Conservation (phyloP, 2,113 vertebrate species). For the Hoplias malabaricus region DNA sequence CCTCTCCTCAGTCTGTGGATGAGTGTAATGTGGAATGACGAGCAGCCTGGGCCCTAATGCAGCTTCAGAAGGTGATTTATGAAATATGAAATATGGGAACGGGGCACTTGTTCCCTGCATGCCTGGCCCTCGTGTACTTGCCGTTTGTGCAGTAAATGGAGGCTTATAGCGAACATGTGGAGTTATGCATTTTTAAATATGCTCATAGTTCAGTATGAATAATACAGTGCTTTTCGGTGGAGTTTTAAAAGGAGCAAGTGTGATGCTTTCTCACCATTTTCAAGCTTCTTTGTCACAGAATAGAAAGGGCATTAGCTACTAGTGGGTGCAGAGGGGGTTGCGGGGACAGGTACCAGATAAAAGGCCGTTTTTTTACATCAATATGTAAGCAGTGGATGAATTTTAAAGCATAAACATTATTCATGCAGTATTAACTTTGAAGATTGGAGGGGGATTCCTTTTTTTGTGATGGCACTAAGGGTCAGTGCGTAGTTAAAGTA, state of each 20-base stretch:
- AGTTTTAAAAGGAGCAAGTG: slow-evolving; percentile 54
- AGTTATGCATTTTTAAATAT: slow-evolving; percentile 71
- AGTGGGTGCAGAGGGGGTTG: neutral
- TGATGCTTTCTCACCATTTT: slow-evolving; percentile 52
- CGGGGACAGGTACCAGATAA: neutral
- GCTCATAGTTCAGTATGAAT: slow-evolving; percentile 66
- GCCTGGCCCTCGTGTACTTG: slow-evolving; percentile 58
- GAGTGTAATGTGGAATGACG: slow-evolving; percentile 67
- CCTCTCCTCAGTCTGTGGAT: slow-evolving; percentile 43
- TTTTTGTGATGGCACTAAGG: neutral
- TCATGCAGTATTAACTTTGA: neutral
- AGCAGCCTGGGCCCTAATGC: slow-evolving; percentile 59
- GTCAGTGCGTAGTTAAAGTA: neutral
- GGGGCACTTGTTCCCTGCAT: slow-evolving; percentile 66
- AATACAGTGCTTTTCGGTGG: slow-evolving; percentile 70
- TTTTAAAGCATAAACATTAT: neutral
- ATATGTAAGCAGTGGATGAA: neutral
- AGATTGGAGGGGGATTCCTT: neutral
- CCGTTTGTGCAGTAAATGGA: slow-evolving; percentile 63
- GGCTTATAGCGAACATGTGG: slow-evolving; percentile 73
- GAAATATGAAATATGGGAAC: slow-evolving; percentile 71
- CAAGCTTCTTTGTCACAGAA: neutral
- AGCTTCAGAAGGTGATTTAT: slow-evolving; percentile 61
- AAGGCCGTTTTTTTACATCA: neutral
- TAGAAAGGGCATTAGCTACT: slow-evolving; percentile 40